Base-by-base conservation (phyloP, 1,140 invertebrate species). In the Drosophila burlai region DNA sequence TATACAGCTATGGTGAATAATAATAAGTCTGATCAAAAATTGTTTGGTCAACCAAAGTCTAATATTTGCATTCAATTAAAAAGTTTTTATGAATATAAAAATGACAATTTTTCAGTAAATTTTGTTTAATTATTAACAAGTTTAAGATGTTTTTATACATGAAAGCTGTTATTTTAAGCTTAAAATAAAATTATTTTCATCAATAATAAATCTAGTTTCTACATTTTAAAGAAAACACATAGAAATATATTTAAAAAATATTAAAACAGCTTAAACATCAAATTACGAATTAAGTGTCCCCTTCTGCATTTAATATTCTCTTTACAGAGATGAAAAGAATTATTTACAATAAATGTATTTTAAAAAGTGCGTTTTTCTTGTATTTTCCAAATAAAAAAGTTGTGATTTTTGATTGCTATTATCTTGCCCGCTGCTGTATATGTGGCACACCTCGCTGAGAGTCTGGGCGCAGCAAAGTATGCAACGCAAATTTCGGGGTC, bases 401-500 rank as follows among this genome's bases (percentile, higher is more conserved):
- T 0, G 16, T 3, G 0, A 0, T 24, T 16, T 38, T 24, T 3
- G 3, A 16, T 10, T 24, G 4, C 13, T 55, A 38, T 55, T 24
- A 24, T 16, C 34, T 24, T 24, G 52, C 15, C 21, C 34, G 9
- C 52, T 16, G 34, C 34, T 55, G 52, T 68, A 15, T 40, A 16
- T 36, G 16, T 43, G 38, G n/a, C 24, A 55, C 57, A 65, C 43
- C 61, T 18, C 36, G 26, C 46, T 13, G 47, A 21, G 61, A 83
- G 65, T 59, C 26, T 38, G 50, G 50, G 83, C 82, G 75, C 82
- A 81, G 59, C 76, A 38, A 80, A 87, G 84, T 76, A 83, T 89
- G 84, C 81, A 89, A 74, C 80, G 66, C 57, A 81, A 71, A 78
- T 78, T 81, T 83, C 54, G 59, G 63, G 58, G 57, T 80, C 81